Percentiles rank a stretch among this genome's conserved stretches.
phyloP scores from a whole-genome alignment of 2,888 invertebrate genomes.

The Furcula furcula region DNA sequence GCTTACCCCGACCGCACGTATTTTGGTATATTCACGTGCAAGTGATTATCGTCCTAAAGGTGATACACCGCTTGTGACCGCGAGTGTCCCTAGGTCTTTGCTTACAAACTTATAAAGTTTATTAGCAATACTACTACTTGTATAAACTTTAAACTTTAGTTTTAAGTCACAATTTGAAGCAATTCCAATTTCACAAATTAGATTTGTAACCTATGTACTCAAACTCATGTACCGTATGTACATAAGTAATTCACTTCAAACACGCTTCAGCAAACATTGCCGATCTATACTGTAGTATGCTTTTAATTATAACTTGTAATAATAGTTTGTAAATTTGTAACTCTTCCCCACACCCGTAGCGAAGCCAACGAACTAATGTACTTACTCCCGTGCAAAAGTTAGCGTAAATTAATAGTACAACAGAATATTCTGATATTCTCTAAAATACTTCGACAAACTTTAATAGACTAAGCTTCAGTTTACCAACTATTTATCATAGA shows the following conservation, averaged over 20 bases:
- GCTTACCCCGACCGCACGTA: too few relatives aligned
- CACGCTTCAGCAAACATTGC: neutral
- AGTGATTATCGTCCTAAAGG: too few relatives aligned
- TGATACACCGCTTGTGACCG: too few relatives aligned
- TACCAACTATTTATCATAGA: constrained; percentile 44
- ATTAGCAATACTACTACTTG: too few relatives aligned
- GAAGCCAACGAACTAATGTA: too few relatives aligned
- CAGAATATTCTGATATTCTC: constrained; percentile 22
- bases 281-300: constrained; percentile 8
- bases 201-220: neutral
- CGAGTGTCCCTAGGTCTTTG: too few relatives aligned
- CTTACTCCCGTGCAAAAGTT: too few relatives aligned
- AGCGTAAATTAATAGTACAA: too few relatives aligned
- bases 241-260: neutral
- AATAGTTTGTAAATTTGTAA: constrained; percentile 27
- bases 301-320: constrained; percentile 34
- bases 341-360: constrained; percentile 20
- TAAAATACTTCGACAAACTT: constrained; percentile 36
- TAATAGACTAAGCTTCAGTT: constrained; percentile 35
- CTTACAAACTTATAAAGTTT: neutral
- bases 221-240: neutral
- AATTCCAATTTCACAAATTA: neutral
- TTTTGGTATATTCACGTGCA: too few relatives aligned
- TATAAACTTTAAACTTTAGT: too few relatives aligned
- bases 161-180: too few relatives aligned